Percentiles rank a stretch among this genome's conserved stretches.
Conservation (phyloP, 1,140 invertebrate species). For the Trichonephila clavipes region DNA sequence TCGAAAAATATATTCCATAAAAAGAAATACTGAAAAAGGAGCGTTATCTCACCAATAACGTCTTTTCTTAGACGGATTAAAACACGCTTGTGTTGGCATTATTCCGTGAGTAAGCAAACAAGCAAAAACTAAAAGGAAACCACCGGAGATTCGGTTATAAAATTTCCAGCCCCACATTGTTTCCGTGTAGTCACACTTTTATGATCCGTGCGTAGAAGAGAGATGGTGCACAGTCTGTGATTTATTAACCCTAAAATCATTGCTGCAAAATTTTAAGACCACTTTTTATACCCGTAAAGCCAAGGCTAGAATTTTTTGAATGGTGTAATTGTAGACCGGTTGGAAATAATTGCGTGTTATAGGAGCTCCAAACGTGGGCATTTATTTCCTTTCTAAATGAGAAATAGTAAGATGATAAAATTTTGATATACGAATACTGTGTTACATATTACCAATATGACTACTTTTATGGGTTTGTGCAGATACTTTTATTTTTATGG, state of each 20-base stretch:
- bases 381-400: slow-evolving; percentile 18
- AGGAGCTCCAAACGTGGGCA: not conserved
- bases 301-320: slow-evolving; percentile 38
- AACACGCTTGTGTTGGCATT: slow-evolving; percentile 51
- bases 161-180: slow-evolving; percentile 37
- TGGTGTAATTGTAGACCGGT: slow-evolving; percentile 5
- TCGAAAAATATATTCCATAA: not conserved
- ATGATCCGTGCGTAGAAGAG: not conserved
- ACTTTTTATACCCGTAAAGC: slow-evolving; percentile 47
- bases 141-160: slow-evolving; percentile 49
- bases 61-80: slow-evolving; percentile 30
- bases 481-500: not conserved
- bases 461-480: not conserved
- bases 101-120: slow-evolving; percentile 44
- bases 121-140: slow-evolving; percentile 38
- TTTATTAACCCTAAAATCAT: slow-evolving; percentile 54
- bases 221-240: slow-evolving; percentile 18
- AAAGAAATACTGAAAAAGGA: not conserved
- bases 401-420: not conserved
- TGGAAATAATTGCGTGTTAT: slow-evolving; percentile 27
- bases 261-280: slow-evolving; percentile 44
- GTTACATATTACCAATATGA: not conserved
- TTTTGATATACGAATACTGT: not conserved
- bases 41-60: not conserved
- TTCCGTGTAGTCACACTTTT: slow-evolving; percentile 41